phyloP scores from a whole-genome alignment of 2,797 vertebrate species.

The Lerista edwardsae region DNA sequence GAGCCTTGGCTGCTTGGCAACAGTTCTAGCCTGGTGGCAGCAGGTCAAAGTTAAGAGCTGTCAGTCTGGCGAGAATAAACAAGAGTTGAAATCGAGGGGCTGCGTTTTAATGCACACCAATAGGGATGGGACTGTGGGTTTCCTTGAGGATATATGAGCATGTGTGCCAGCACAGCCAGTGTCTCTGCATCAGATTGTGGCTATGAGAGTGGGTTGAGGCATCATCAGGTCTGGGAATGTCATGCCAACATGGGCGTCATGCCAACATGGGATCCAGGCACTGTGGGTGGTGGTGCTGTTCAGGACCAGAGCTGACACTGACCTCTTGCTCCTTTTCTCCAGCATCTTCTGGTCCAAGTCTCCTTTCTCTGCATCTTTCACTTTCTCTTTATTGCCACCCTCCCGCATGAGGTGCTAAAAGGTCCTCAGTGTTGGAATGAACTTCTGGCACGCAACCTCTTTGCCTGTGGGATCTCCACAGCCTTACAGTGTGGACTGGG shows the following conservation, averaged over 20 bases:
- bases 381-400: slow-evolving; percentile 74
- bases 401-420: slow-evolving; percentile 53
- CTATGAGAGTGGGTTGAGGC: neutral
- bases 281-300: neutral
- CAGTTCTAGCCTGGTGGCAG: neutral
- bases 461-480: slow-evolving; percentile 82
- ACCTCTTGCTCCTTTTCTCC: neutral
- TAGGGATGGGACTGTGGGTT: neutral
- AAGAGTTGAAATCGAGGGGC: neutral
- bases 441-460: slow-evolving; percentile 81
- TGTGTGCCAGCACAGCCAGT: neutral
- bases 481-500: slow-evolving; percentile 81
- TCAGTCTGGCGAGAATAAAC: neutral
- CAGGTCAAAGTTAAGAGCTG: neutral
- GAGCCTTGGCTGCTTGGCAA: neutral
- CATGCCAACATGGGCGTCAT: neutral
- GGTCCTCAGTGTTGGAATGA: slow-evolving; percentile 59
- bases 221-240: neutral
- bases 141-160: neutral
- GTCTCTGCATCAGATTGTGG: neutral
- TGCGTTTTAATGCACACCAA: neutral
- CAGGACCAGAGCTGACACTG: neutral
- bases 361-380: slow-evolving; percentile 81
- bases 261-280: neutral
- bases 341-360: slow-evolving; percentile 83